phyloP scores from a whole-genome alignment of 2,113 vertebrate genomes.

The mouse (Mus musculus) region DNA sequence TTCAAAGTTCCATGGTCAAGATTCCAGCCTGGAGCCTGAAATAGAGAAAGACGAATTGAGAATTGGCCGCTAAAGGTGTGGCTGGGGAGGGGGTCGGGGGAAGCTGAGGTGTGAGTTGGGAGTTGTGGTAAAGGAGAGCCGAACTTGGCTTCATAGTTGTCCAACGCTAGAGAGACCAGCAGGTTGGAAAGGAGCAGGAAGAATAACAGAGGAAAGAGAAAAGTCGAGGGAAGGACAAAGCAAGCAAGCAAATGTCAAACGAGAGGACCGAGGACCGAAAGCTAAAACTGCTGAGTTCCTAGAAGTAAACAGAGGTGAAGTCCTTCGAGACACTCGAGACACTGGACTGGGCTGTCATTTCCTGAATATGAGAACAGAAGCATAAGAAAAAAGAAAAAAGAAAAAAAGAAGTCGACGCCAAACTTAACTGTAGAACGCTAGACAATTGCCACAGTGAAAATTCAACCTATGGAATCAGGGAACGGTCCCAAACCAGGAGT shows the following conservation, averaged over 20 bases:
- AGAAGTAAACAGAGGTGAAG: not conserved
- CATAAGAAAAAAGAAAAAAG: not conserved
- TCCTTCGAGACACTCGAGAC: not conserved
- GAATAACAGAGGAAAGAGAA: not conserved
- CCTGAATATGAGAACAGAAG: constrained; percentile 22
- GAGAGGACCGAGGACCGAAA: not conserved
- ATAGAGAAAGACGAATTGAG: constrained; percentile 51
- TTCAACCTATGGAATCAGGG: not conserved
- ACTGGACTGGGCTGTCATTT: not conserved
- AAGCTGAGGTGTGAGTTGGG: not conserved
- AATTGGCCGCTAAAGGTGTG: not conserved
- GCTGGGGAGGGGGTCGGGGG: rapidly evolving
- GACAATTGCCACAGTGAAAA: not conserved
- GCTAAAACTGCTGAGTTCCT: not conserved
- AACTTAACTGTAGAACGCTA: not conserved
- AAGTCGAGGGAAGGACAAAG: not conserved
- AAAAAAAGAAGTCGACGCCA: not conserved
- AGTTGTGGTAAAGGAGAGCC: not conserved
- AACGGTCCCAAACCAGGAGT: not conserved
- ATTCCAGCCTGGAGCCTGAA: constrained; percentile 63
- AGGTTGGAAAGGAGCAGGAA: not conserved
- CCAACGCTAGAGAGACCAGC: not conserved
- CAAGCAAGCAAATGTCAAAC: not conserved
- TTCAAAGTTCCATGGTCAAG: constrained; percentile 76
- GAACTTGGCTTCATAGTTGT: not conserved